A percentile compares a stretch with the other conserved stretches of the same genome.
Evolutionary conservation across 2,797 vertebrate genomes (phyloP).

Genomic region (Buceros bicornis): DNA sequence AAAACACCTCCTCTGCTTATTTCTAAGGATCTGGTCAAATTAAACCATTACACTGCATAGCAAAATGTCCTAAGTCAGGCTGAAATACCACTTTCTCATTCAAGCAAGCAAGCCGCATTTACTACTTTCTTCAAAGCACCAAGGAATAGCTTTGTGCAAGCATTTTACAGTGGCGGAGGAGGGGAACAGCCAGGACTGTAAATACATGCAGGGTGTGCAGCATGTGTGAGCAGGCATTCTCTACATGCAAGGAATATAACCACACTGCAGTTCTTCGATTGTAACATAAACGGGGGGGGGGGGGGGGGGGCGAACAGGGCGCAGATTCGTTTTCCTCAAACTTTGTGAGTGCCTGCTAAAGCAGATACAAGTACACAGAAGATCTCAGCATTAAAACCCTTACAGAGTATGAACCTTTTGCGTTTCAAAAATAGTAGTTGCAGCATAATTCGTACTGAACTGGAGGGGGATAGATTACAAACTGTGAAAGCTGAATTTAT

Average conservation of each 20-base stretch:
- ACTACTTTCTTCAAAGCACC: background rate
- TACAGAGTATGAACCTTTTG: background rate
- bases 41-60: background rate
- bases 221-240: background rate
- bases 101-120: background rate
- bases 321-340: background rate
- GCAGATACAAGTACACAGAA: background rate
- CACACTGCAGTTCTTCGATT: background rate
- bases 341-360: background rate
- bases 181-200: background rate
- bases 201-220: background rate
- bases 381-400: background rate
- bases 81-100: background rate
- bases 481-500: background rate
- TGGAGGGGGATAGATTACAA: background rate
- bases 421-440: background rate
- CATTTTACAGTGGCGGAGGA: background rate
- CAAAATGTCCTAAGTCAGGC: background rate
- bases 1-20: background rate
- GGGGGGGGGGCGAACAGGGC: too few species aligned
- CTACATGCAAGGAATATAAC: background rate
- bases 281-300: rapidly evolving
- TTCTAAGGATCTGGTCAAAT: background rate
- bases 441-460: background rate
- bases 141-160: background rate